phyloP scores from a whole-genome alignment of 2,888 invertebrate species.

The Platypus cylindrus region DNA sequence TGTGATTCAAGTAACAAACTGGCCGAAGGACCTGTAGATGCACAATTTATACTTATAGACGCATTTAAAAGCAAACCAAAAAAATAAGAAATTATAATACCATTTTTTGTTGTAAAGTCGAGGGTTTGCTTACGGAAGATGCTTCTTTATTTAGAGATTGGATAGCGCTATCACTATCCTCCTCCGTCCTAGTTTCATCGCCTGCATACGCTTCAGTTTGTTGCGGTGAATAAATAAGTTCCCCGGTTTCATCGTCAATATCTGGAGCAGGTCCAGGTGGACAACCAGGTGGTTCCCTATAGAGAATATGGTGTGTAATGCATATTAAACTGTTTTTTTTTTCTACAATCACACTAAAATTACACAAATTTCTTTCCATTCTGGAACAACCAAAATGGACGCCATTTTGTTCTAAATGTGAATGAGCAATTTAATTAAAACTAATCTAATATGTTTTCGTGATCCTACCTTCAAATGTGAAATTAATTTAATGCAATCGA shows the following conservation, averaged over 20 bases:
- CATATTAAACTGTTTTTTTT: no score
- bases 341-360: no score
- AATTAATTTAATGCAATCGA: no score
- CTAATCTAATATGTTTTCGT: no score
- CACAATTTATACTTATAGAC: background rate
- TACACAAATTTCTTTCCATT: no score
- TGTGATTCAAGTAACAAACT: no score
- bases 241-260: constrained; percentile 50
- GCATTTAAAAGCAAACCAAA: background rate
- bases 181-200: constrained; percentile 18
- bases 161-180: constrained; percentile 9
- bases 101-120: constrained; percentile 75
- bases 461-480: no score
- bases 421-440: no score
- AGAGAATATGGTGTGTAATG: no score
- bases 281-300: constrained; percentile 70
- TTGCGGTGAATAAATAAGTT: constrained; percentile 37
- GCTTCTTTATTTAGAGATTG: constrained; percentile 9
- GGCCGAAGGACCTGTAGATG: no score
- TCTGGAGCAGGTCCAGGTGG: constrained; percentile 77
- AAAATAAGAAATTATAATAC: constrained; percentile 4
- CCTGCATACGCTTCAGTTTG: constrained; percentile 24
- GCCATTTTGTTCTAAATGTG: no score
- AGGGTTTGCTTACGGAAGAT: constrained; percentile 44
- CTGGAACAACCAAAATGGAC: no score